A percentile compares a stretch with the other conserved stretches of the same genome.
Evolutionary conservation across 2,797 vertebrate genomes (phyloP).

Genomic region (Spinus olivaceus): DNA sequence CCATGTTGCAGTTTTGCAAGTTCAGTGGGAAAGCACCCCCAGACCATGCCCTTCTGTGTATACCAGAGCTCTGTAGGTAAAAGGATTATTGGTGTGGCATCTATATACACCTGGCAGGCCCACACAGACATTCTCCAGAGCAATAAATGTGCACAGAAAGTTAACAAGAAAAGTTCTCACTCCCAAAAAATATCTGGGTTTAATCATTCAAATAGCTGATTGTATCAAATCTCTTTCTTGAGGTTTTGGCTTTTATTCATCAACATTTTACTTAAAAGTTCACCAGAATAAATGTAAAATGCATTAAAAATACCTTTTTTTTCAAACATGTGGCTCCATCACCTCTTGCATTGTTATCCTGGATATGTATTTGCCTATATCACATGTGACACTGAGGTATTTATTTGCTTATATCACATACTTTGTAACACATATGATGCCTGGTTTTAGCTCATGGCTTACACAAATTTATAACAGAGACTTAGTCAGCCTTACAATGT

Average conservation of each 20-base stretch:
- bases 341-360: not conserved
- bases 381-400: not conserved
- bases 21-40: not conserved
- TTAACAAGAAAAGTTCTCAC: not conserved
- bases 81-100: not conserved
- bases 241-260: not conserved
- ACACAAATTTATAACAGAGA: not conserved
- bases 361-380: not conserved
- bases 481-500: not conserved
- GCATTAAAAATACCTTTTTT: not conserved
- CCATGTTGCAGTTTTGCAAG: not conserved
- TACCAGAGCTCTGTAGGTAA: not conserved
- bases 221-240: not conserved
- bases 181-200: not conserved
- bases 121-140: not conserved
- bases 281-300: not conserved
- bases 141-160: not conserved
- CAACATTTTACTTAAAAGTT: not conserved
- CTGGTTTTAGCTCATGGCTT: not conserved
- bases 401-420: not conserved
- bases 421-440: not conserved
- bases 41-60: not conserved
- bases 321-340: not conserved
- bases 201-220: not conserved
- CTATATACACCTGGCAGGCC: not conserved